Evolutionary conservation across 2,888 invertebrate species (phyloP).

Genomic region (Ochlodes sylvanus): DNA sequence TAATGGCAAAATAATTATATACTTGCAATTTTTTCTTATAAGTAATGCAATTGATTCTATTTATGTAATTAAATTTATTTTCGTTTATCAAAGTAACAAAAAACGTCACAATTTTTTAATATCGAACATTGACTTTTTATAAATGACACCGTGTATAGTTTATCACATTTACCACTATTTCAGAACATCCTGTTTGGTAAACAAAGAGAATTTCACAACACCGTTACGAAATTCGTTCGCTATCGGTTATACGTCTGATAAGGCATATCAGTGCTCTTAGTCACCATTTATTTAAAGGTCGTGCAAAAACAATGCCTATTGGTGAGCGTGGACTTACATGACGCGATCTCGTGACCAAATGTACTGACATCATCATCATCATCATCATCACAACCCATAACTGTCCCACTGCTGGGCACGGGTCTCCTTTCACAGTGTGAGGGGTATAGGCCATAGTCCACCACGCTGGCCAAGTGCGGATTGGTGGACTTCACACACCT

Average conservation of each 20-base stretch:
- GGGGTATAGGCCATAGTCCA: no score
- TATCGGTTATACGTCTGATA: conserved; percentile 42
- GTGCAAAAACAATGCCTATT: conserved; percentile 20
- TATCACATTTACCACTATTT: conserved; percentile 48
- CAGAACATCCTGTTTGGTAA: conserved; percentile 46
- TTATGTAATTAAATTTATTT: no score
- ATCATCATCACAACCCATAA: no score
- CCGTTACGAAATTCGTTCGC: conserved; percentile 43
- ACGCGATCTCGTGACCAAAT: conserved; percentile 9
- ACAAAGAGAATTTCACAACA: conserved; percentile 46
- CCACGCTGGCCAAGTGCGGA: no score
- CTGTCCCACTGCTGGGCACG: no score
- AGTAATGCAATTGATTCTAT: no score
- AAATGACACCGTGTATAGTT: conserved; percentile 5
- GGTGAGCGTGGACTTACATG: neutral
- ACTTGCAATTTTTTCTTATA: no score
- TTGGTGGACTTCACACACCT: no score
- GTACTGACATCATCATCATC: neutral
- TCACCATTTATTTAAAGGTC: conserved; percentile 35
- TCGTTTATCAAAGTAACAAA: no score
- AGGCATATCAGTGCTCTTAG: conserved; percentile 29
- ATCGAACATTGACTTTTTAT: neutral
- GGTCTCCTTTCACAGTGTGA: no score
- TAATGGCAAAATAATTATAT: no score
- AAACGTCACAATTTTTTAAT: neutral